Percentiles rank a stretch among this genome's conserved stretches.
phyloP scores from a whole-genome alignment of 2,888 invertebrate genomes.

The Ophraella communa region DNA sequence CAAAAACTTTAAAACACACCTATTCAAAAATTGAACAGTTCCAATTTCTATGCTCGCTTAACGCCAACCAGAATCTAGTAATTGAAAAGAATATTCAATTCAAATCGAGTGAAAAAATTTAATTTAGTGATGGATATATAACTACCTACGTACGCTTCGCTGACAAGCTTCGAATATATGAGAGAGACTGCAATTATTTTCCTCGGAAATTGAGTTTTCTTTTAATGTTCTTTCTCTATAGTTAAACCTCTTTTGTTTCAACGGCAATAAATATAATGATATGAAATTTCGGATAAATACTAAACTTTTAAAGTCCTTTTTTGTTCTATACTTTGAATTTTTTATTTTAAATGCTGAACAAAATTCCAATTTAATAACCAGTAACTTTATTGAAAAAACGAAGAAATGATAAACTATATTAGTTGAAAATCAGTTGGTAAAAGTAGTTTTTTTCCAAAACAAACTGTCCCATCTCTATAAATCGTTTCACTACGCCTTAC shows the following conservation, averaged over 20 bases:
- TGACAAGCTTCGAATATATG: not conserved
- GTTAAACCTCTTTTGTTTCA: not conserved
- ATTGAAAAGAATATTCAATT: conserved; percentile 51
- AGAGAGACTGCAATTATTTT: not conserved
- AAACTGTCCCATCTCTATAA: too few relatives aligned
- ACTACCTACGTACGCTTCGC: not conserved
- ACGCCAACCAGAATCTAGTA: conserved; percentile 39
- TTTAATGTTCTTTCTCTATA: not conserved
- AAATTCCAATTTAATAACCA: too few relatives aligned
- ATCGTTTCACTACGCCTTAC: too few relatives aligned
- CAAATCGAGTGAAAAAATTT: conserved; percentile 53
- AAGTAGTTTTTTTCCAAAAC: too few relatives aligned
- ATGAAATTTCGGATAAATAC: not conserved
- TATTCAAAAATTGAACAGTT: not conserved
- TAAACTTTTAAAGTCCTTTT: not conserved
- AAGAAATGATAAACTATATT: too few relatives aligned
- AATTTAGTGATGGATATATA: conserved; percentile 44
- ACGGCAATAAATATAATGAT: not conserved
- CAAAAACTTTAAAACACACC: not conserved
- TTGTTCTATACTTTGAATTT: too few relatives aligned
- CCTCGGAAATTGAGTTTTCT: not conserved
- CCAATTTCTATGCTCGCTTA: not conserved
- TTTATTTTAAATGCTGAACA: too few relatives aligned
- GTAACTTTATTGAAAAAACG: too few relatives aligned
- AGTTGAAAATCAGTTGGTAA: too few relatives aligned